Percentiles rank a stretch among this genome's conserved stretches.
phyloP scores from a whole-genome alignment of 2,797 vertebrate genomes.

The Falco concolor region DNA sequence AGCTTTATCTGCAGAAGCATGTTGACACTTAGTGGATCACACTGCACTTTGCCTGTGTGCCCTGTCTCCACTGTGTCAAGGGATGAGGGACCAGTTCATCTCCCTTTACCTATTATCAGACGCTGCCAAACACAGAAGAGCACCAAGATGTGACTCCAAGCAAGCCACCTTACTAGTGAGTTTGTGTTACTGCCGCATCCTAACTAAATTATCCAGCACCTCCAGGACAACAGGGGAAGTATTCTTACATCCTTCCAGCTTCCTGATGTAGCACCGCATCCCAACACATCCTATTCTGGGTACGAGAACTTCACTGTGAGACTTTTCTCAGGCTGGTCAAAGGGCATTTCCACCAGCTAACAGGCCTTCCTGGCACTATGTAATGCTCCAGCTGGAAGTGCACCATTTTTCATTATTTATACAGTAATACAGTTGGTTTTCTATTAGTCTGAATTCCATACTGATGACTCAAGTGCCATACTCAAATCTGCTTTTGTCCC shows the following conservation, averaged over 20 bases:
- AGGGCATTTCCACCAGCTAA: not conserved
- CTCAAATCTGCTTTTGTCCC: not conserved
- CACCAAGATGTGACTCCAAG: not conserved
- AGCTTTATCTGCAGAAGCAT: not conserved
- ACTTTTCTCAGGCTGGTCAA: not conserved
- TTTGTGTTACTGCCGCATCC: not conserved
- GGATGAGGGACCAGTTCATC: not conserved
- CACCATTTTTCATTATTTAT: not conserved
- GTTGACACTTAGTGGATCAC: not conserved
- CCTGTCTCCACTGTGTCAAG: not conserved
- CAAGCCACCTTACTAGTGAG: not conserved
- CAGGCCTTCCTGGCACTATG: not conserved
- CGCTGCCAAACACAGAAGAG: not conserved
- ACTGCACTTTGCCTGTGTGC: not conserved
- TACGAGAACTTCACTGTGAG: not conserved
- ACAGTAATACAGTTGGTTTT: not conserved
- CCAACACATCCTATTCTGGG: not conserved
- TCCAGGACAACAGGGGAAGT: not conserved
- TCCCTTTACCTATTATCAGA: not conserved
- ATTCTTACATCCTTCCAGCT: not conserved
- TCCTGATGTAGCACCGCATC: not conserved
- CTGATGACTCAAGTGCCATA: not conserved
- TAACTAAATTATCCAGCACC: not conserved
- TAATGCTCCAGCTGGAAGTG: not conserved
- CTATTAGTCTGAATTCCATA: not conserved